Percentiles rank a stretch among this genome's conserved stretches.
Conservation (phyloP, 2,888 invertebrate species). For the Macrosoma leucophasiata region DNA sequence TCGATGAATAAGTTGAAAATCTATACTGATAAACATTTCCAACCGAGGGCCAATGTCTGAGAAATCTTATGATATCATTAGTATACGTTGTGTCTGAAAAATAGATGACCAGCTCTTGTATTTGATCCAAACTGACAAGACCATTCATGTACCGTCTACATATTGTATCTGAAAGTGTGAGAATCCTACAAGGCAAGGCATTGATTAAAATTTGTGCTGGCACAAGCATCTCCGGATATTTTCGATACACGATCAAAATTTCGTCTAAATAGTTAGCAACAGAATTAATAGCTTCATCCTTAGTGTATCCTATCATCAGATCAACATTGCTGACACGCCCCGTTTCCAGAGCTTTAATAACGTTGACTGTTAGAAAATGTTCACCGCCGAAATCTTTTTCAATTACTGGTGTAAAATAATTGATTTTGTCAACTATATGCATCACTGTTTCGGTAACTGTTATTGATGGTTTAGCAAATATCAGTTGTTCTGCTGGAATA, state of each 20-base stretch:
- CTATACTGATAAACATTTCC: constrained; percentile 33
- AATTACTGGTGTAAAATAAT: too few relatives aligned
- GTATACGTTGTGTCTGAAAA: constrained; percentile 25
- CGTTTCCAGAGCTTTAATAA: too few relatives aligned
- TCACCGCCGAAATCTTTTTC: too few relatives aligned
- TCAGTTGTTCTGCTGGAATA: constrained; percentile 24
- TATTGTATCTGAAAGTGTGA: constrained; percentile 34
- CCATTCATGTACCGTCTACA: constrained; percentile 36
- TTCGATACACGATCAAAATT: constrained; percentile 24
- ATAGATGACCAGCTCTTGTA: constrained; percentile 32
- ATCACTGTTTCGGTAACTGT: too few relatives aligned
- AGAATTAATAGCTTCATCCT: constrained; percentile 64
- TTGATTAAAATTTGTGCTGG: constrained; percentile 33
- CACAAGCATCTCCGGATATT: constrained; percentile 35
- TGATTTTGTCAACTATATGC: too few relatives aligned
- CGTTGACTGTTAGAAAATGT: too few relatives aligned
- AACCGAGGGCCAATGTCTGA: too few relatives aligned
- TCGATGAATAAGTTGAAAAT: constrained; percentile 37
- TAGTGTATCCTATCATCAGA: too few relatives aligned
- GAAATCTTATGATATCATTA: too few relatives aligned
- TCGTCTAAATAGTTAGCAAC: constrained; percentile 20
- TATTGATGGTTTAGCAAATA: too few relatives aligned
- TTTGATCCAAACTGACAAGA: constrained; percentile 22
- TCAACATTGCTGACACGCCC: too few relatives aligned
- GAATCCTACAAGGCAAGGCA: constrained; percentile 24